Conservation (phyloP, 2,797 vertebrate species). For the Falco concolor region DNA sequence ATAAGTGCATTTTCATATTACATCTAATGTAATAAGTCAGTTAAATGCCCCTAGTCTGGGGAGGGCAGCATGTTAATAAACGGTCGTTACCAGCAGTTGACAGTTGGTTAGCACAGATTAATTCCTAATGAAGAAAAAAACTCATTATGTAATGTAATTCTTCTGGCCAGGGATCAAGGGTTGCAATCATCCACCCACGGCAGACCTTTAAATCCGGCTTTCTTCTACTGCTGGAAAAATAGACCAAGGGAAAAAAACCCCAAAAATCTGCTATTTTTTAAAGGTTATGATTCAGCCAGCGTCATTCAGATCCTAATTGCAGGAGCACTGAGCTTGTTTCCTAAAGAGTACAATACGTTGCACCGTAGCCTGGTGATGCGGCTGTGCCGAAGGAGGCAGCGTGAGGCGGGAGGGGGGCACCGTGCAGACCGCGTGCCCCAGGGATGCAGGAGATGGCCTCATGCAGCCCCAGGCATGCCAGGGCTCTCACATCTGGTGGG, state of each 20-base stretch:
- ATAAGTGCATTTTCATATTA: constrained; percentile 52
- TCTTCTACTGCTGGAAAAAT: constrained; percentile 17
- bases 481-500: neutral
- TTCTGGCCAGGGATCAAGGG: constrained; percentile 72
- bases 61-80: constrained; percentile 48
- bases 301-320: constrained; percentile 1
- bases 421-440: rapidly evolving
- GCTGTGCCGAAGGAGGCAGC: neutral
- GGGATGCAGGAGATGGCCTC: neutral
- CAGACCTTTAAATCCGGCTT: constrained; percentile 68
- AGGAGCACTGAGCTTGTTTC: neutral
- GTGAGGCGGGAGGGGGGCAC: neutral
- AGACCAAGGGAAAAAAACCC: neutral
- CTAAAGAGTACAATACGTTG: constrained; percentile 9
- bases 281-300: constrained; percentile 46
- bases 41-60: neutral
- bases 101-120: constrained; percentile 78
- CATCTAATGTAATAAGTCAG: constrained; percentile 38
- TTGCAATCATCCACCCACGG: constrained; percentile 76
- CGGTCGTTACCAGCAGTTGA: constrained; percentile 38
- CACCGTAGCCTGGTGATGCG: neutral
- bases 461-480: rapidly evolving
- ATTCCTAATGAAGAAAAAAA: constrained; percentile 77
- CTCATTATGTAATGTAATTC: constrained; percentile 78
- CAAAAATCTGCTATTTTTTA: neutral